Base-by-base conservation (phyloP, 1,140 invertebrate species). In the Alviniconcha marisindica region DNA sequence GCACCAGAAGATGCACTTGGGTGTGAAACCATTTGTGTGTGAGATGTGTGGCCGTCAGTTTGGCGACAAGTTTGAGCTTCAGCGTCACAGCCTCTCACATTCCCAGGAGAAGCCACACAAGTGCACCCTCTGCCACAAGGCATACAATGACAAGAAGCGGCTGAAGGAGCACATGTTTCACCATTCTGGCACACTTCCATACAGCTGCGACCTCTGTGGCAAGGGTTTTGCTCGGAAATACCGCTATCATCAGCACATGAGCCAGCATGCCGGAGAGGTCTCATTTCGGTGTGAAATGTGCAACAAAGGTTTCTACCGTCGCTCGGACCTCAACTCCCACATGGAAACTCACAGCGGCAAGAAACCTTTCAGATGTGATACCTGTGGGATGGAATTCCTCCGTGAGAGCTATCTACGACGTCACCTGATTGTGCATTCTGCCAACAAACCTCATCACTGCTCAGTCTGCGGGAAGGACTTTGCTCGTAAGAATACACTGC, bases 401-500 rank as follows among this genome's bases (percentile, higher is more conserved):
- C 84, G 86, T n/a, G 88, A 87, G 28, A 83, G 81, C 66, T 87
- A 87, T 44, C 85, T 91, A 15, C 85, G 84, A 56, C 81, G 85
- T n/a, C 84, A 85, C 69, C 63, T 38, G 42, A 28, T 48, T 18
- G 79, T 83, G 10, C 84, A 85, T 28, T 83, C 77, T 7, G 69
- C 63, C 33, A 78, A 81, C 36, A 83, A 81, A 28, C 82, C 82
- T 21, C 73, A 81, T 89, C 94, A 92, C 38, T 96, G 96, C 95
- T 95, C 96, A 80, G 97, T 96, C 86, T 99, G 97, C 90, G 96
- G 95, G 0, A 95, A 97, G 92, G 95, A 97, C 90, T 99, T 99
- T 93, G 98, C 98, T 40, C 94, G 98, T 74, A 98, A 97, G 44
- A 98, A 99, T 94, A 98, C 99, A 94, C 94, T 99, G 90, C 99